A percentile compares a stretch with the other conserved stretches of the same genome.
Conservation (phyloP, 2,797 vertebrate species). For the Anas capensis region DNA sequence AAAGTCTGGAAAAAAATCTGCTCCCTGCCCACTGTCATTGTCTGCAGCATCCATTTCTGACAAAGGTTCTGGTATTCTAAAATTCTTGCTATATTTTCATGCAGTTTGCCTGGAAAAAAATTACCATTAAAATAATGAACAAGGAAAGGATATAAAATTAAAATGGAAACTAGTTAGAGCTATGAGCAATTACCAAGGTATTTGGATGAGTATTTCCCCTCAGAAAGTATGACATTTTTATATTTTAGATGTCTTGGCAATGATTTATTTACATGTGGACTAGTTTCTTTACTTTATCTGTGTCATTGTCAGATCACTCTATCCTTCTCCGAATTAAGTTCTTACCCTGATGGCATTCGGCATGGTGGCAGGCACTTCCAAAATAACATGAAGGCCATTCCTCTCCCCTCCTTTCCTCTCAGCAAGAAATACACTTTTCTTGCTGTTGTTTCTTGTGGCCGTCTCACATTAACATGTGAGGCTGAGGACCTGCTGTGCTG, state of each 20-base stretch:
- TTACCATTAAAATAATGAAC: not conserved
- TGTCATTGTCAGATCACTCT: not conserved
- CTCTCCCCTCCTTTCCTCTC: not conserved
- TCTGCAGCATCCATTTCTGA: not conserved
- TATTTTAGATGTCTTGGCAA: not conserved
- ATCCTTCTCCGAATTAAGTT: not conserved
- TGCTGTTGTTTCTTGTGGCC: not conserved
- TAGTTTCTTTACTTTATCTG: not conserved
- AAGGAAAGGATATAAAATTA: not conserved
- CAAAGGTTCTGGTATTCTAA: not conserved
- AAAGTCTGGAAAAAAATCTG: not conserved
- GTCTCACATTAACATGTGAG: rapidly evolving
- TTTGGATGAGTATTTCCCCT: not conserved
- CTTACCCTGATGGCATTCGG: not conserved
- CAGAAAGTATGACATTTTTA: not conserved
- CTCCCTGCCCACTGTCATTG: not conserved
- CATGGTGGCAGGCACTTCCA: not conserved
- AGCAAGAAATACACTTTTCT: not conserved
- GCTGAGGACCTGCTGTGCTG: rapidly evolving
- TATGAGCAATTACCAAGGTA: not conserved
- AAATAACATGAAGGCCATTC: not conserved
- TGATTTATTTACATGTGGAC: not conserved
- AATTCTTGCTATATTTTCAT: not conserved
- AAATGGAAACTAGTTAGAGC: not conserved
- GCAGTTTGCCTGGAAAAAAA: not conserved